Conservation (phyloP, 30 jellyfish, hydroid and myxozoan species). For the Chrysaora quinquecirrha region DNA sequence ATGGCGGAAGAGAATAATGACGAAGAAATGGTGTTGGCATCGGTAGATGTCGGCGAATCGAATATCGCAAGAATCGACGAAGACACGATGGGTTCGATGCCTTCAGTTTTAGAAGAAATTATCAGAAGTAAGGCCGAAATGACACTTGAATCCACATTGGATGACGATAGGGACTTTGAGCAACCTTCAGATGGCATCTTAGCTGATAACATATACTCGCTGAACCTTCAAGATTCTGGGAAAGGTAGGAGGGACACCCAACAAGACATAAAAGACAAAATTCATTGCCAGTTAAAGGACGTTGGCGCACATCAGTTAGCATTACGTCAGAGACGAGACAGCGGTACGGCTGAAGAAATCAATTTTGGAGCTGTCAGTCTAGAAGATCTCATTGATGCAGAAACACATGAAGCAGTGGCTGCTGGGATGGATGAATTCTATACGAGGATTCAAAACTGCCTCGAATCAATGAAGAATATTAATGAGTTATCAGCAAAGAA, state of each 20-base stretch:
- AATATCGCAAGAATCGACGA: not conserved
- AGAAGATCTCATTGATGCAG: slow-evolving; percentile 56
- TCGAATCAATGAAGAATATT: slow-evolving; percentile 77
- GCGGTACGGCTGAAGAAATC: slow-evolving; percentile 65
- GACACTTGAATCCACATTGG: not conserved
- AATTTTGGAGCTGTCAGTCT: slow-evolving; percentile 39
- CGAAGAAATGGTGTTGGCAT: not conserved
- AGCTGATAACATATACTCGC: not conserved
- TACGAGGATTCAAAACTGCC: slow-evolving; percentile 61
- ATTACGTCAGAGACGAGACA: slow-evolving; percentile 64
- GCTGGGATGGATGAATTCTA: slow-evolving; percentile 85
- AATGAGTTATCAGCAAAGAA: slow-evolving; percentile 27
- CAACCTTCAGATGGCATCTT: not conserved
- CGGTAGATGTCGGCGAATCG: not conserved
- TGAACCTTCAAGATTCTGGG: not conserved
- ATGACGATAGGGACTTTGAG: not conserved
- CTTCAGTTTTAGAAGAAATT: not conserved
- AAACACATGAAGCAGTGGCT: slow-evolving; percentile 77
- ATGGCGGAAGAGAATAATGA: not conserved
- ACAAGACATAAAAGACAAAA: not conserved
- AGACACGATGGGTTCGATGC: not conserved
- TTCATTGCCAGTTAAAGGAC: slow-evolving; percentile 46
- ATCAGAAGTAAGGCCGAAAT: not conserved
- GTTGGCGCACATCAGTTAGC: slow-evolving; percentile 73
- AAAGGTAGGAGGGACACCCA: not conserved